Percentiles rank a stretch among this genome's conserved stretches.
Evolutionary conservation across 2,888 invertebrate genomes (phyloP).

Genomic region (Acheta domesticus): DNA sequence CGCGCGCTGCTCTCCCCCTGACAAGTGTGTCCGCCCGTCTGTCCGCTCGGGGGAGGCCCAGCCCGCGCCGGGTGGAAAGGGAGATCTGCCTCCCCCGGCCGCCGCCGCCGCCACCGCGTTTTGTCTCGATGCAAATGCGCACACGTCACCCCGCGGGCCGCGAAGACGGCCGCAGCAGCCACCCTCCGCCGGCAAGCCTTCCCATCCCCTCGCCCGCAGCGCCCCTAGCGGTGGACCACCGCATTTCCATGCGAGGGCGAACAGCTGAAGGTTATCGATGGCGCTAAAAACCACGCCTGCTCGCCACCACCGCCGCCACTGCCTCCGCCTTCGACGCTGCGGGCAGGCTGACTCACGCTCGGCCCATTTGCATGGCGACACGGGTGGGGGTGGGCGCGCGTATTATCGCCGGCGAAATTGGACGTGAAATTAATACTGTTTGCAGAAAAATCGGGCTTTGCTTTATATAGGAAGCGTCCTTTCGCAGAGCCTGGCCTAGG

Average conservation of each 20-base stretch:
- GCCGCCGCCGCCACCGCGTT: background rate
- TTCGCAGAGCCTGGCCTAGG: background rate
- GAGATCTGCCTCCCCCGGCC: background rate
- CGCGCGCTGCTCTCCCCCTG: slow-evolving; percentile 18
- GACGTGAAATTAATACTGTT: slow-evolving; percentile 18
- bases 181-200: background rate
- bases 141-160: background rate
- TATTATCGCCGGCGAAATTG: background rate
- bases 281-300: slow-evolving; percentile 1
- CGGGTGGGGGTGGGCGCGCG: background rate
- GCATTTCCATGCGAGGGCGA: slow-evolving; percentile 18
- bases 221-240: background rate
- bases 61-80: background rate
- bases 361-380: slow-evolving; percentile 5
- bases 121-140: slow-evolving; percentile 18
- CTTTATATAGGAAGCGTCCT: background rate
- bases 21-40: slow-evolving; percentile 18
- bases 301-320: background rate
- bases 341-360: slow-evolving; percentile 18
- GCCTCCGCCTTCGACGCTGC: background rate
- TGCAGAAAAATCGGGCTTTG: slow-evolving; percentile 18
- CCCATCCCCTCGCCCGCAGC: background rate
- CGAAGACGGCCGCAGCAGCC: background rate
- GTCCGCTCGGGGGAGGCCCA: background rate
- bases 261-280: slow-evolving; percentile 18